A percentile compares a stretch with the other conserved stretches of the same genome.
Evolutionary conservation across 2,888 invertebrate species (phyloP).

Genomic region (Dysmachus trigonus): DNA sequence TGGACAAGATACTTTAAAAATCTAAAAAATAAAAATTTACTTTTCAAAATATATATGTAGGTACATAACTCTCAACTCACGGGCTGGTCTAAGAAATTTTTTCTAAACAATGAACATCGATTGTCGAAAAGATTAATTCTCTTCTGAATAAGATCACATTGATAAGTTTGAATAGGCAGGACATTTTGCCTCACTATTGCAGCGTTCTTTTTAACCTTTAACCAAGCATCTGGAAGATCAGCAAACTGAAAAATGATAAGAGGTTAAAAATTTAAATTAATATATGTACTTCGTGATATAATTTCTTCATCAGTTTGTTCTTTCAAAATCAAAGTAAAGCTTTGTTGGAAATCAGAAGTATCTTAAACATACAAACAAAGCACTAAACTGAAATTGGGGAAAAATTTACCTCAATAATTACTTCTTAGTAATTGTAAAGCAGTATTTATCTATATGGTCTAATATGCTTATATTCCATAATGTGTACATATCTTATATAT

Average conservation of each 20-base stretch:
- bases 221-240: slow-evolving; percentile 89
- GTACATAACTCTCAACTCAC: slow-evolving; percentile 48
- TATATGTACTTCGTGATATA: background rate
- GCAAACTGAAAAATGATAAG: slow-evolving; percentile 65
- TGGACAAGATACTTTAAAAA: slow-evolving; percentile 72
- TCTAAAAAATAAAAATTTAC: slow-evolving; percentile 56
- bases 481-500: too few species aligned
- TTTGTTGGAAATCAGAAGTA: too few species aligned
- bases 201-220: slow-evolving; percentile 82
- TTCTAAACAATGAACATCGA: slow-evolving; percentile 78
- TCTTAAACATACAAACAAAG: too few species aligned
- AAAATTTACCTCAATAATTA: too few species aligned
- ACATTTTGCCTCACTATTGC: slow-evolving; percentile 85
- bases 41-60: background rate
- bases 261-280: background rate
- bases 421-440: too few species aligned
- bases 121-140: slow-evolving; percentile 83
- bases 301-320: too few species aligned
- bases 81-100: slow-evolving; percentile 71
- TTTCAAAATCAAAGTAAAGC: too few species aligned
- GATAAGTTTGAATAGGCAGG: slow-evolving; percentile 86
- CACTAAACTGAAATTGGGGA: too few species aligned
- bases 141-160: slow-evolving; percentile 86
- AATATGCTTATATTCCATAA: too few species aligned
- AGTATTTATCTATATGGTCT: too few species aligned